Evolutionary conservation across 2,797 vertebrate species (phyloP), one percentile per base, ranked within the genome.

Genomic region (Hydrolagus colliei): DNA sequence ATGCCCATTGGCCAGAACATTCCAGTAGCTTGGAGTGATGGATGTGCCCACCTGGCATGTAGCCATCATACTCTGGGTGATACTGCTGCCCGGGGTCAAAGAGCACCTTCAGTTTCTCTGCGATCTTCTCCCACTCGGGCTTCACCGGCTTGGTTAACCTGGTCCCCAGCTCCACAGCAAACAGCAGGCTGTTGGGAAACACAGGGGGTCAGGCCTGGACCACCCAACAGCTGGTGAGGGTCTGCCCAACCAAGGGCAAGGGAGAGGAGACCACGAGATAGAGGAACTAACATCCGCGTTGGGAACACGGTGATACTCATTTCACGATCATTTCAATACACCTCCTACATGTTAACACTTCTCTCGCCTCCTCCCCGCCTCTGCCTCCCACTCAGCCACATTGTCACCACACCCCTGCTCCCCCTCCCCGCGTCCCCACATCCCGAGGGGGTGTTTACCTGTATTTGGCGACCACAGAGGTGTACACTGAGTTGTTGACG

Each of bases 401-500:
- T 1, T 52, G 6, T 52, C 41, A 52, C 41, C 41, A 3, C 41
- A 52, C 41, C 41, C 41, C 41, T 52, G 41, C 41, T 35, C 10
- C 32, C 35, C 18, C 13, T 1, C 84, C 32, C 20, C n/a, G 12
- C 11, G 2, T 12, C 63, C 52, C 72, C 72, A 4, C 72, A 73
- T 18, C 72, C 72, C n/a, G 18, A n/a, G 18, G 18, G 59, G 18
- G 18, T 1, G 9, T 18, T 76, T 86, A 99, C 98, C 97, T 97
- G 90, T 91, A 91, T 91, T 90, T 96, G 79, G 95, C 96, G 90
- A 96, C 90, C 2, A 93, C 92, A 65, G 99, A 98, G 90, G 97
- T 99, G 92, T 96, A 99, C 59, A 93, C 96, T 0, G 97, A 99
- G 94, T 99, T 95, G 89, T 94, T 91, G 0, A 99, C 93, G 27